A percentile compares a stretch with the other conserved stretches of the same genome.
Conservation (phyloP, 2,888 invertebrate genomes). For the Drosophila phalerata region DNA sequence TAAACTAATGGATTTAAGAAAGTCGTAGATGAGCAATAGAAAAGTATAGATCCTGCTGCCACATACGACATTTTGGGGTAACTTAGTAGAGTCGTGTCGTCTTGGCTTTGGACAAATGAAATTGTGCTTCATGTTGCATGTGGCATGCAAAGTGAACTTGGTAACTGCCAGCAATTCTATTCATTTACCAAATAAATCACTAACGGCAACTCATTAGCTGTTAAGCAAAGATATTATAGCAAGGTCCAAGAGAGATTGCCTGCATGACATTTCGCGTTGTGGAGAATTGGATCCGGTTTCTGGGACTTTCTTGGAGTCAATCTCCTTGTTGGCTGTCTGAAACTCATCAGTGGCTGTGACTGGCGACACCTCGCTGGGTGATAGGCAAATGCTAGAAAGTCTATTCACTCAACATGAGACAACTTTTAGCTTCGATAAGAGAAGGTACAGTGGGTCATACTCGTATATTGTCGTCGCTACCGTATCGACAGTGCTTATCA, state of each 20-base stretch:
- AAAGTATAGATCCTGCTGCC: neutral
- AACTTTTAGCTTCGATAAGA: slow-evolving; percentile 29
- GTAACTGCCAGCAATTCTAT: slow-evolving; percentile 75
- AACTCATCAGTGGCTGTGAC: slow-evolving; percentile 41
- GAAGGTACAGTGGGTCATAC: slow-evolving; percentile 51
- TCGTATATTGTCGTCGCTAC: slow-evolving; percentile 60
- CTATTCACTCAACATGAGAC: slow-evolving; percentile 28
- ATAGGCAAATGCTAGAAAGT: slow-evolving; percentile 42
- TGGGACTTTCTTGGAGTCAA: slow-evolving; percentile 33
- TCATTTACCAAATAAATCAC: slow-evolving; percentile 80
- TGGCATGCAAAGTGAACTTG: slow-evolving; percentile 73
- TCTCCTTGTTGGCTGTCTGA: slow-evolving; percentile 12
- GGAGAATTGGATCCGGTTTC: slow-evolving; percentile 41
- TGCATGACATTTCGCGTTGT: slow-evolving; percentile 61
- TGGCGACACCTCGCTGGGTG: slow-evolving; percentile 53
- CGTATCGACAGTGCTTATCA: slow-evolving; percentile 70
- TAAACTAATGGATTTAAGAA: neutral
- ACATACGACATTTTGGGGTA: neutral
- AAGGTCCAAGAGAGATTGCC: slow-evolving; percentile 64
- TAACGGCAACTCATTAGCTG: slow-evolving; percentile 83
- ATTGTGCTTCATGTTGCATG: slow-evolving; percentile 69
- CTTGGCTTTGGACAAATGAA: slow-evolving; percentile 15
- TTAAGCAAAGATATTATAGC: slow-evolving; percentile 71
- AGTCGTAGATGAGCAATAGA: neutral
- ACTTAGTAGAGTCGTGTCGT: neutral